A percentile compares a stretch with the other conserved stretches of the same genome.
phyloP scores from a whole-genome alignment of 2,113 vertebrate species.

The Reinhardtius hippoglossoides region DNA sequence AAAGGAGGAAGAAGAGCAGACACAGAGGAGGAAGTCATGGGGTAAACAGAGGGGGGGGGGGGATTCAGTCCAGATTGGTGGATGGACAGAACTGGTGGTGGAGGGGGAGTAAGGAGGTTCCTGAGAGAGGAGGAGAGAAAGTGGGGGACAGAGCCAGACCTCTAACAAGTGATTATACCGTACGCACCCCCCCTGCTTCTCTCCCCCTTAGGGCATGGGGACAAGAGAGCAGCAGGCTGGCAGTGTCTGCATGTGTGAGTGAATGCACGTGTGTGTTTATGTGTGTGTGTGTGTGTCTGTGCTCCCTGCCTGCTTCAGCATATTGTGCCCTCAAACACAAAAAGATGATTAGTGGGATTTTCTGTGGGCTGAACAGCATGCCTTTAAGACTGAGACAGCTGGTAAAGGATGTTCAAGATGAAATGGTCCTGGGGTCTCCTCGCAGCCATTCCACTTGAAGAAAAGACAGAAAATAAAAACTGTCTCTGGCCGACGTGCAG shows the following conservation, averaged over 20 bases:
- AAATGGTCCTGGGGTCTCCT: slow-evolving; percentile 80
- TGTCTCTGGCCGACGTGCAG: slow-evolving; percentile 44
- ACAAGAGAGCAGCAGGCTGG: slow-evolving; percentile 80
- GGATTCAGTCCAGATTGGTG: slow-evolving; percentile 34
- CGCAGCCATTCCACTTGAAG: slow-evolving; percentile 75
- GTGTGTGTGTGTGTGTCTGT: slow-evolving; percentile 51
- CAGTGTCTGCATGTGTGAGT: slow-evolving; percentile 54
- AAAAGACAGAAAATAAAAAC: slow-evolving; percentile 67
- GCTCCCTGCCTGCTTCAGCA: slow-evolving; percentile 82
- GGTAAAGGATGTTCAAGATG: slow-evolving; percentile 81
- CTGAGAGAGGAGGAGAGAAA: slow-evolving; percentile 57
- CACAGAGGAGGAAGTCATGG: slow-evolving; percentile 15
- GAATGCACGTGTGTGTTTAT: slow-evolving; percentile 47
- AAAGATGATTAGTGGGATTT: slow-evolving; percentile 86
- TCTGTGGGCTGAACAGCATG: slow-evolving; percentile 81
- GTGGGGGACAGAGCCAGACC: slow-evolving; percentile 72
- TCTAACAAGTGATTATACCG: slow-evolving; percentile 85
- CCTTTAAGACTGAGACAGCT: slow-evolving; percentile 84
- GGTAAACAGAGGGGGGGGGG: slow-evolving; percentile 35
- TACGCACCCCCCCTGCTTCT: slow-evolving; percentile 44
- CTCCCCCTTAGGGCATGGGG: slow-evolving; percentile 78
- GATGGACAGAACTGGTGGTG: slow-evolving; percentile 58
- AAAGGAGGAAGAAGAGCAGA: slow-evolving; percentile 17
- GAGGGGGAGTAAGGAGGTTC: slow-evolving; percentile 56
- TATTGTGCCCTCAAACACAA: slow-evolving; percentile 85